Evolutionary conservation across 2,113 vertebrate species (phyloP), one percentile per base, ranked within the genome.

Genomic region (Myiopsitta monachus): DNA sequence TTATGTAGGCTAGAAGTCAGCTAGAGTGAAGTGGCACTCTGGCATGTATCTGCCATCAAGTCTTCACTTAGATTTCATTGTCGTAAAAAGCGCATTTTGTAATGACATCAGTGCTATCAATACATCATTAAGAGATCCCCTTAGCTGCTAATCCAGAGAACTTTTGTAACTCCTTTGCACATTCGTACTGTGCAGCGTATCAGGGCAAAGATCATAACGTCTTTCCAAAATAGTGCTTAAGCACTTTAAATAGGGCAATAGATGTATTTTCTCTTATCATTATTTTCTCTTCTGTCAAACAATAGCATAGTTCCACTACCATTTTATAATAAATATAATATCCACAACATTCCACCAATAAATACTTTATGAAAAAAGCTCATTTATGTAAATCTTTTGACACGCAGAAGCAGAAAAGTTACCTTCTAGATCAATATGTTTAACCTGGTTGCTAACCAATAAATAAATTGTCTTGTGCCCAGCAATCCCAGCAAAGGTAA

Each of bases 181-280:
- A 18, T 87, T 64, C 0, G 1, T 43, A 61, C 22, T 7, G 2
- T 85, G 66, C 18, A 70, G 13, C 4, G 12, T 69, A 64, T 84
- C 31, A 83, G 19, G 28, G 19, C 74, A 80, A 91, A 84, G 47
- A 75, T 85, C 14, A 47, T 51, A 16, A 47, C 0, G 2, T 74
- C 93, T 80, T 95, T 95, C 85, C 33, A 79, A 94, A 94, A 76
- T 8, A 62, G 18, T 75, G 15, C 68, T 82, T 92, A 74, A 77
- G 28, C 47, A 72, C 59, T 84, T 51, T 46, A 47, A 78, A 93
- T 94, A 51, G 21, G 75, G 8, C 52, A 22, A 59, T 31, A 54
- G 59, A 64, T 90, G 24, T 49, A 73, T 75, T 79, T 73, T 47
- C 38, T 91, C 36, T 21, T 70, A 59, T 41, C 33, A 44, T 44